These are phyloP conservation scores for Sympetrum striolatum DNA, from an alignment of 2,888 invertebrate species.

Conservation along the genomic window DNA sequence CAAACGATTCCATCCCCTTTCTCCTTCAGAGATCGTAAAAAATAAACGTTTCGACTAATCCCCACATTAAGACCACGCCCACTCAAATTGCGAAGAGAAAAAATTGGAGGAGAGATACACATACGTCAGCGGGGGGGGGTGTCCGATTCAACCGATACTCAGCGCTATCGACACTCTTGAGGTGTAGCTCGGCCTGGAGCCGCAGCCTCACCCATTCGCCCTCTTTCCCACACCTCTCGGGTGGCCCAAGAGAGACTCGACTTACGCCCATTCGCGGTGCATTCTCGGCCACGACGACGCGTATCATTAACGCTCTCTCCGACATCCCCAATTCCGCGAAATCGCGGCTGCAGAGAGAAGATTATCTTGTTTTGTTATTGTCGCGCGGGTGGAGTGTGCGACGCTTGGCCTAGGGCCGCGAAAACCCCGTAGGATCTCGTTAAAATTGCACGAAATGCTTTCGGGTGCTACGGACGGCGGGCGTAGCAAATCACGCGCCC, in stretches of 20 bases:
- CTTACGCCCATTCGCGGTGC: background rate
- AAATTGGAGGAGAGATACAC: background rate
- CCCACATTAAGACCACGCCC: too few species aligned
- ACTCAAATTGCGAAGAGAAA: background rate
- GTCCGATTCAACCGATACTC: background rate
- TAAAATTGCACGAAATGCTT: too few species aligned
- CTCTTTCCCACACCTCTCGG: constrained; percentile 30
- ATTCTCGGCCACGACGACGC: background rate
- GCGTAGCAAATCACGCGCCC: too few species aligned
- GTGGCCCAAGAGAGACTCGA: background rate
- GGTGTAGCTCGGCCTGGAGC: background rate
- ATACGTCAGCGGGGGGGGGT: background rate
- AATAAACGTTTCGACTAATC: too few species aligned
- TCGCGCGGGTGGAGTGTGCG: too few species aligned
- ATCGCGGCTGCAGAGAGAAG: background rate
- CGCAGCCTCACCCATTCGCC: background rate
- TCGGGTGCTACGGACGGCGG: too few species aligned
- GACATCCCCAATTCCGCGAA: background rate
- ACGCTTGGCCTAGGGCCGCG: too few species aligned
- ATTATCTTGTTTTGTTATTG: too few species aligned
- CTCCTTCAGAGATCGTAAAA: too few species aligned
- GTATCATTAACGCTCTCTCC: background rate
- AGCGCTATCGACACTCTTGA: background rate
- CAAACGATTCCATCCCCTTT: too few species aligned
- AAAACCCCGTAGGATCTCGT: too few species aligned